Evolutionary conservation across 2,888 invertebrate species (phyloP).

Genomic region (Myopa tessellatipennis): DNA sequence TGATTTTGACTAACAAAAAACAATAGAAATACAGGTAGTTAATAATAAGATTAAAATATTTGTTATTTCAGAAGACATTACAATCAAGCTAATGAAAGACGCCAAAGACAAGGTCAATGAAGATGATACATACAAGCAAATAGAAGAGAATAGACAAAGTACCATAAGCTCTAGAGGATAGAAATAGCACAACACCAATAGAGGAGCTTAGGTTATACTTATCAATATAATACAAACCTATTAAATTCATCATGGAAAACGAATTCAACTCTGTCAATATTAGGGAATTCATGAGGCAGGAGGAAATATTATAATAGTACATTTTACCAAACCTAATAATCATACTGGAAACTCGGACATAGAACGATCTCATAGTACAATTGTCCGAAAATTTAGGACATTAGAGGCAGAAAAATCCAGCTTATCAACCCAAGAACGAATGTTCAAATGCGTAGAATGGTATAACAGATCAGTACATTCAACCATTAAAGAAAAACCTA

Average conservation of each 20-base stretch:
- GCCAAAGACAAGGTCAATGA: not conserved
- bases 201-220: conserved; percentile 38
- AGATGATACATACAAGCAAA: not conserved
- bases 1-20: too few relatives aligned
- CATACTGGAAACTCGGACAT: conserved; percentile 43
- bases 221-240: conserved; percentile 33
- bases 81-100: too few relatives aligned
- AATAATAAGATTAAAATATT: too few relatives aligned
- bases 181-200: too few relatives aligned
- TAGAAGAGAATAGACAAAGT: too few relatives aligned
- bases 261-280: conserved; percentile 44
- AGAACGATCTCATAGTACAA: conserved; percentile 35
- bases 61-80: too few relatives aligned
- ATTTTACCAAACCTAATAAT: conserved; percentile 43
- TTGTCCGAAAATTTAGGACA: conserved; percentile 31
- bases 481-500: conserved; percentile 33
- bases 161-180: too few relatives aligned
- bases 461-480: conserved; percentile 38
- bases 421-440: conserved; percentile 22
- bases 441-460: conserved; percentile 13
- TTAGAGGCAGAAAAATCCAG: conserved; percentile 2
- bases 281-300: conserved; percentile 40
- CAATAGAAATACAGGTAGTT: too few relatives aligned
- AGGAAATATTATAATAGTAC: conserved; percentile 37
- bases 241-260: conserved; percentile 41